phyloP scores from a whole-genome alignment of 2,888 invertebrate genomes.

The Drosophila gaucha region DNA sequence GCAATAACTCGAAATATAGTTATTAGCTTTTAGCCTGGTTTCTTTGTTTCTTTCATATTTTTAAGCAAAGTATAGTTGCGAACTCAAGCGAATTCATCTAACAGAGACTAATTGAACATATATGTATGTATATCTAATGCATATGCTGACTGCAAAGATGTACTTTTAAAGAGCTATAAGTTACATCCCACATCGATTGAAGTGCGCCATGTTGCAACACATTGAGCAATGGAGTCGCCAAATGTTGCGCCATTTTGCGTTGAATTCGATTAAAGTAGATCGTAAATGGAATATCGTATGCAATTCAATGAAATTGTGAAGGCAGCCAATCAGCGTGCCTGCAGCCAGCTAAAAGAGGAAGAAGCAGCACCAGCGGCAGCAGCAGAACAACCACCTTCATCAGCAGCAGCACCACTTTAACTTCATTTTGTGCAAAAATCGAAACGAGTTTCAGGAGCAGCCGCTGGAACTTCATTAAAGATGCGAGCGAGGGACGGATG shows the following conservation, averaged over 20 bases:
- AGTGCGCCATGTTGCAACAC: slow-evolving; percentile 28
- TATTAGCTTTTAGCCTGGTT: too few relatives aligned
- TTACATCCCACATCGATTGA: neutral
- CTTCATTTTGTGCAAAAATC: slow-evolving; percentile 66
- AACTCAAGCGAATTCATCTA: too few relatives aligned
- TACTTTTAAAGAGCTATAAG: neutral
- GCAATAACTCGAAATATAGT: too few relatives aligned
- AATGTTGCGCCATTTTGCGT: slow-evolving; percentile 68
- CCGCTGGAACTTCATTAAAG: slow-evolving; percentile 61
- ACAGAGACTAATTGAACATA: too few relatives aligned
- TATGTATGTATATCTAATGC: too few relatives aligned
- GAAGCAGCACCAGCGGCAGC: slow-evolving; percentile 5
- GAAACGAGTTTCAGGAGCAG: slow-evolving; percentile 59
- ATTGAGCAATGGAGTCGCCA: slow-evolving; percentile 1
- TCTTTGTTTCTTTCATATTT: too few relatives aligned
- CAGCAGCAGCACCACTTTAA: slow-evolving; percentile 41
- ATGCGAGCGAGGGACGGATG: slow-evolving; percentile 12
- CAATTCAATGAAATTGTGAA: neutral
- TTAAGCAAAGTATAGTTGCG: too few relatives aligned
- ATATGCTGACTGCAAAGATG: neutral
- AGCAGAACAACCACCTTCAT: slow-evolving; percentile 20
- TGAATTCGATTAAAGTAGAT: slow-evolving; percentile 16
- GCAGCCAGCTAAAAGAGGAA: neutral
- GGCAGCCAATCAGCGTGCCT: slow-evolving; percentile 38
- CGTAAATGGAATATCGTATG: slow-evolving; percentile 43